Base-by-base conservation (phyloP, 2,113 vertebrate genomes). In the Cichladusa arquata region DNA sequence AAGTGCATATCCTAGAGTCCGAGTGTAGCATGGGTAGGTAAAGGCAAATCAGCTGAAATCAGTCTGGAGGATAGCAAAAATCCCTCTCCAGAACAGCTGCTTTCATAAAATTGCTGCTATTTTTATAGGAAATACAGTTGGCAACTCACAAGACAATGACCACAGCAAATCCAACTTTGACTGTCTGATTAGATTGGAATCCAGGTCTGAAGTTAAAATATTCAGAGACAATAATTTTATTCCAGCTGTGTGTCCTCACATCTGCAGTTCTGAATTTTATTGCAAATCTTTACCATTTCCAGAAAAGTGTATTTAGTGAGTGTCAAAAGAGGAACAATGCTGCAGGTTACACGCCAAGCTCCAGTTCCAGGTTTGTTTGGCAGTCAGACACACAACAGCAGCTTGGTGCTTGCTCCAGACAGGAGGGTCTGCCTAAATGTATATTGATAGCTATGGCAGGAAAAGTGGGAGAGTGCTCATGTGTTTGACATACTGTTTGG, bases 381-480 rank as follows among this genome's bases (percentile, higher is more conserved):
- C 22, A 60, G 36, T 42, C 19, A 47, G 31, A 28, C 22, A 29
- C 10, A 5, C 5, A 23, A 64, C 26, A 71, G 17, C 4, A 12
- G 1, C 12, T 80, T 14, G 26, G 11, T n/a, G 12, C 12, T 69
- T 50, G 36, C 14, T 65, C 38, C 86, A 69, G 28, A 28, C 53
- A 29, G 9, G 11, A 24, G 2, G 4, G 5, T 57, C 38, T 82
- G n/a, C 25, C 26, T 84, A 31, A 79, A 38, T 8, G 4, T 19
- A 10, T 8, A 15, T 16, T 64, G 44, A 7, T 18, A 45, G 2
- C 18, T n/a, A 1, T 24, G 23, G 8, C 44, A 69, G 73, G 58
- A 65, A 34, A 61, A 65, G 22, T 47, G 26, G 9, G 12, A 0
- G 0, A 60, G 28, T 58, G 17, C 5, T 86, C 10, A 8, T 26